These are phyloP conservation scores for Sminthurides bifidus DNA, from an alignment of 1,140 invertebrate genomes.

Conservation along the genomic window DNA sequence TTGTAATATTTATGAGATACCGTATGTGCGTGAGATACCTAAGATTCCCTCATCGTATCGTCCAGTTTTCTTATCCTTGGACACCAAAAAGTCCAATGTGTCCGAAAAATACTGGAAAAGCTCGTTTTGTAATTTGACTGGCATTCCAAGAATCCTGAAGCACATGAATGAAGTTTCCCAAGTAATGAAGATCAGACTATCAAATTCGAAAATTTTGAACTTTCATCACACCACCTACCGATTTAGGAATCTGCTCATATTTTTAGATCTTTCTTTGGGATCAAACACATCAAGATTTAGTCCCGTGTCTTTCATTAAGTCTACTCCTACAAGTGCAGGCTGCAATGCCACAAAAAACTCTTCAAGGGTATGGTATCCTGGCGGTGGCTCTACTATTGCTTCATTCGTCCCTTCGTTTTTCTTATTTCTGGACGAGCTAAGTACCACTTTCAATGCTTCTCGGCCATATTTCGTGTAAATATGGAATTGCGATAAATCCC, in stretches of 20 bases:
- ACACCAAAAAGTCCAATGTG: conserved; percentile 74
- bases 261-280: conserved; percentile 91
- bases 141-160: conserved; percentile 84
- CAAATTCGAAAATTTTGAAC: neutral
- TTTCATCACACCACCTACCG: conserved; percentile 33
- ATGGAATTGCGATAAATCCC: conserved; percentile 95
- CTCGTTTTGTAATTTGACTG: conserved; percentile 89
- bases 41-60: conserved; percentile 80
- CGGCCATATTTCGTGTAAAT: conserved; percentile 96
- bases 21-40: conserved; percentile 36
- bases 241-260: conserved; percentile 98
- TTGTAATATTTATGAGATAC: neutral
- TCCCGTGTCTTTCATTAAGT: conserved; percentile 77
- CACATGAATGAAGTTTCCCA: conserved; percentile 2
- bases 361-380: conserved; percentile 60
- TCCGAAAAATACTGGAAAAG: conserved; percentile 97
- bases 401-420: too few species aligned
- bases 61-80: conserved; percentile 61
- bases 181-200: neutral
- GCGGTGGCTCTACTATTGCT: conserved; percentile 76
- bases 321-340: conserved; percentile 80
- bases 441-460: conserved; percentile 81
- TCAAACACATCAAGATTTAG: conserved; percentile 66
- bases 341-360: conserved; percentile 88
- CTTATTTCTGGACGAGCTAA: conserved; percentile 64